Evolutionary conservation across 2,888 invertebrate genomes (phyloP).

Genomic region (Listrodromus nycthemerus): DNA sequence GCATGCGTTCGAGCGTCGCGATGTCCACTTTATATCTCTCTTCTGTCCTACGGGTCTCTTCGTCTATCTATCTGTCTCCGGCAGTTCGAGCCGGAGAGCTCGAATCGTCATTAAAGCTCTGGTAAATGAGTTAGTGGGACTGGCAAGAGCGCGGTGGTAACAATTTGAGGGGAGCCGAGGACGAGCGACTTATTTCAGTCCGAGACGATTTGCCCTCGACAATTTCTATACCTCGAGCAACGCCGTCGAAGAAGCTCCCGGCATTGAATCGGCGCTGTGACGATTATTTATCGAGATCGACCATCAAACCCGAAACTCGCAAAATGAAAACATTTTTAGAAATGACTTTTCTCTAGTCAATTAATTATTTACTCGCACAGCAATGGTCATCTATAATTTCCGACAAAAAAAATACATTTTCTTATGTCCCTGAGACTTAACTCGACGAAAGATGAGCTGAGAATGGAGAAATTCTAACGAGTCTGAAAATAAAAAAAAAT

Average conservation of each 20-base stretch:
- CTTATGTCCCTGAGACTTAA: too few species aligned
- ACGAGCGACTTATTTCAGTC: slow-evolving; percentile 44
- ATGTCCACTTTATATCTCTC: slow-evolving; percentile 49
- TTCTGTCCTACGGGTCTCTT: slow-evolving; percentile 20
- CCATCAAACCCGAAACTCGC: background rate
- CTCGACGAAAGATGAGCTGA: too few species aligned
- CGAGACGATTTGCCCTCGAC: slow-evolving; percentile 21
- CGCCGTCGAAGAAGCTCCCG: background rate
- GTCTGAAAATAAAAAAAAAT: too few species aligned
- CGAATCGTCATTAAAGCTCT: slow-evolving; percentile 66
- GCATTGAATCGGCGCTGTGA: background rate
- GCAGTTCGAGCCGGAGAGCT: slow-evolving; percentile 33
- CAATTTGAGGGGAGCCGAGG: slow-evolving; percentile 38
- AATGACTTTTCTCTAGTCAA: background rate
- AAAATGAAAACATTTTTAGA: background rate
- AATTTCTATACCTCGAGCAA: slow-evolving; percentile 7
- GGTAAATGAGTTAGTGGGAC: slow-evolving; percentile 64
- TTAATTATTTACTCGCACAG: too few species aligned
- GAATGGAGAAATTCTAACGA: too few species aligned
- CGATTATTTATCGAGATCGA: background rate
- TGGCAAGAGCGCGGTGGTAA: slow-evolving; percentile 6
- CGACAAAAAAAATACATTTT: too few species aligned
- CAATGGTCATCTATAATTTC: too few species aligned
- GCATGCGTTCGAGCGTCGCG: slow-evolving; percentile 25
- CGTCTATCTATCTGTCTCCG: slow-evolving; percentile 38